phyloP scores from a whole-genome alignment of 1,140 invertebrate species.

The Potamilus streckersoni region DNA sequence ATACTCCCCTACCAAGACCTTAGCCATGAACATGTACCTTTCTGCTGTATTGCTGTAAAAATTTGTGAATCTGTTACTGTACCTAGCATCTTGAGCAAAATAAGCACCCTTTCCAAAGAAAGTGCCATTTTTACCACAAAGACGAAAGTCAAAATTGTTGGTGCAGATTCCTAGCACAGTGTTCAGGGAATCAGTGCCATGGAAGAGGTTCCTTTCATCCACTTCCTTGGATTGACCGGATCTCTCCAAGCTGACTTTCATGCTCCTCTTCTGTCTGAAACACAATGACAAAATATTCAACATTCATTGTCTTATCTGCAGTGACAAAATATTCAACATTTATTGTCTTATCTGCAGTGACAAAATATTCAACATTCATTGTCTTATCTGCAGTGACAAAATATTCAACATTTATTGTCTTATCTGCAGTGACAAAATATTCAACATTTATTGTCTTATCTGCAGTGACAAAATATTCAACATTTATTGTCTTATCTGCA shows the following conservation, averaged over 20 bases:
- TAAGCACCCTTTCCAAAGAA: slow-evolving; percentile 58
- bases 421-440: too few species aligned
- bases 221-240: slow-evolving; percentile 12
- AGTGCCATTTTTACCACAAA: slow-evolving; percentile 46
- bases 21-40: slow-evolving; percentile 50
- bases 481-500: too few species aligned
- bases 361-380: too few species aligned
- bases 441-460: too few species aligned
- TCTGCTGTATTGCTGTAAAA: neutral
- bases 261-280: slow-evolving; percentile 39
- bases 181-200: slow-evolving; percentile 45
- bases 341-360: too few species aligned
- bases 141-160: slow-evolving; percentile 51
- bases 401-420: too few species aligned
- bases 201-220: slow-evolving; percentile 41
- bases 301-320: too few species aligned
- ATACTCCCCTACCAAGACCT: slow-evolving; percentile 53
- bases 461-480: too few species aligned
- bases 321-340: too few species aligned
- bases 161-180: slow-evolving; percentile 40
- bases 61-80: slow-evolving; percentile 42
- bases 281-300: neutral
- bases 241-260: slow-evolving; percentile 31
- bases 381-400: too few species aligned
- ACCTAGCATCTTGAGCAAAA: slow-evolving; percentile 51